Evolutionary conservation across 1,140 invertebrate genomes (phyloP).

Genomic region (Bradysia coprophila): DNA sequence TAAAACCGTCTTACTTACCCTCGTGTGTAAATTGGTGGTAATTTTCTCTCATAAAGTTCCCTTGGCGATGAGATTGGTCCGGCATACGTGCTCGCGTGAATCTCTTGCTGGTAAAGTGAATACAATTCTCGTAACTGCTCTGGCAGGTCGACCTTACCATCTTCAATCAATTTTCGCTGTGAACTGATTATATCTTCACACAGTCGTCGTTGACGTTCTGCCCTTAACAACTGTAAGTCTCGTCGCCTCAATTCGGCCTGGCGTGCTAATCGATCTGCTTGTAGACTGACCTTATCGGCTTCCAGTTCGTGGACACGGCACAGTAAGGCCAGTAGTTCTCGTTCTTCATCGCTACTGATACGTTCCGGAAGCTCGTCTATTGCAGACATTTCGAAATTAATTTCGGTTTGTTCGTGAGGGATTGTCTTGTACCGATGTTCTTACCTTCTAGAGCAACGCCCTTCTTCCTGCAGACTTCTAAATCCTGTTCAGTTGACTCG

Average conservation of each 20-base stretch:
- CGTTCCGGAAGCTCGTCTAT: conserved; percentile 70
- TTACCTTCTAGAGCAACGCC: conserved; percentile 61
- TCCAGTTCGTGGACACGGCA: conserved; percentile 80
- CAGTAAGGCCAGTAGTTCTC: conserved; percentile 65
- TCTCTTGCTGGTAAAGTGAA: conserved; percentile 68
- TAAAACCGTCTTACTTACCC: conserved; percentile 11
- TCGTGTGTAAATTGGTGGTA: conserved; percentile 21
- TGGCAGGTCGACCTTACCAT: conserved; percentile 44
- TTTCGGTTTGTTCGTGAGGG: too few species aligned
- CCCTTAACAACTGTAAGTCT: conserved; percentile 65
- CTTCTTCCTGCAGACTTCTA: conserved; percentile 52
- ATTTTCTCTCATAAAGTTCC: conserved; percentile 15
- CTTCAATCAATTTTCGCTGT: conserved; percentile 70
- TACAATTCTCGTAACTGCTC: conserved; percentile 69
- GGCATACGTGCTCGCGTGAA: conserved; percentile 42
- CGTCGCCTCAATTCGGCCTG: conserved; percentile 69
- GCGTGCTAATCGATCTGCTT: conserved; percentile 64
- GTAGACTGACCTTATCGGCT: conserved; percentile 78
- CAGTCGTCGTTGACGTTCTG: conserved; percentile 63
- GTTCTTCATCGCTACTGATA: conserved; percentile 69
- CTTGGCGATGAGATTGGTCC: conserved; percentile 9
- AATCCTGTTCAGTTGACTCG: conserved; percentile 53
- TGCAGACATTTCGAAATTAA: too few species aligned
- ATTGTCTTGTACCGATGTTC: too few species aligned
- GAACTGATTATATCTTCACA: conserved; percentile 83